Evolutionary conservation across 2,888 invertebrate species (phyloP).

Genomic region (Pomacea canaliculata): DNA sequence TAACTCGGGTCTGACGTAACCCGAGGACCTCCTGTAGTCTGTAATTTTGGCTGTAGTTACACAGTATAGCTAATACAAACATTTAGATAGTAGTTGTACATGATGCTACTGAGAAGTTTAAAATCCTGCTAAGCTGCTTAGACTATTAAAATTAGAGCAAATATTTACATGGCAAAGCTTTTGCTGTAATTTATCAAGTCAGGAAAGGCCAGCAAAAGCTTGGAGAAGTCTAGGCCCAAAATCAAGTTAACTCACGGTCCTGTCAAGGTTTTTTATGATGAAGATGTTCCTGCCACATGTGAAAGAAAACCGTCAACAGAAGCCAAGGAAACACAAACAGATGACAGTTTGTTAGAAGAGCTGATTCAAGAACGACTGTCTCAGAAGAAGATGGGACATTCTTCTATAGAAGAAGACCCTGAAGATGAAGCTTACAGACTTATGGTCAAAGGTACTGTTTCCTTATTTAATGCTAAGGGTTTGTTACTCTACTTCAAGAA

Average conservation of each 20-base stretch:
- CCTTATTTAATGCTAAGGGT: too few relatives aligned
- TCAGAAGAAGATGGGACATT: not conserved
- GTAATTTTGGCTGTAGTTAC: too few relatives aligned
- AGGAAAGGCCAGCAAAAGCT: not conserved
- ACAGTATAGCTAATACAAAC: too few relatives aligned
- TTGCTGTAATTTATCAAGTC: not conserved
- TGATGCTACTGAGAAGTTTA: too few relatives aligned
- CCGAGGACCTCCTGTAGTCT: too few relatives aligned
- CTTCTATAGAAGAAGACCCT: not conserved
- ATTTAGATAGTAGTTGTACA: too few relatives aligned
- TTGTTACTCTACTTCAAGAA: too few relatives aligned
- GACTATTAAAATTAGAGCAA: too few relatives aligned
- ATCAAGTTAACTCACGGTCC: conserved; percentile 11
- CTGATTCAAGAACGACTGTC: conserved; percentile 10
- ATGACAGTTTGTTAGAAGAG: conserved; percentile 20
- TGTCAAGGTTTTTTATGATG: conserved; percentile 15
- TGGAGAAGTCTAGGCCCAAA: conserved; percentile 6
- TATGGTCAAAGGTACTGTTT: conserved; percentile 14
- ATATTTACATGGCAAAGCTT: too few relatives aligned
- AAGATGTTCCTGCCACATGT: not conserved
- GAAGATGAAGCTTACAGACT: conserved; percentile 17
- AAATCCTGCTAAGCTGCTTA: too few relatives aligned
- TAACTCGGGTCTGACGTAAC: too few relatives aligned
- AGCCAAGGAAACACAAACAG: conserved; percentile 12
- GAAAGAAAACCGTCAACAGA: not conserved